Percentiles rank a stretch among this genome's conserved stretches.
Evolutionary conservation across 2,888 invertebrate genomes (phyloP).

Genomic region (Acronicta psi): DNA sequence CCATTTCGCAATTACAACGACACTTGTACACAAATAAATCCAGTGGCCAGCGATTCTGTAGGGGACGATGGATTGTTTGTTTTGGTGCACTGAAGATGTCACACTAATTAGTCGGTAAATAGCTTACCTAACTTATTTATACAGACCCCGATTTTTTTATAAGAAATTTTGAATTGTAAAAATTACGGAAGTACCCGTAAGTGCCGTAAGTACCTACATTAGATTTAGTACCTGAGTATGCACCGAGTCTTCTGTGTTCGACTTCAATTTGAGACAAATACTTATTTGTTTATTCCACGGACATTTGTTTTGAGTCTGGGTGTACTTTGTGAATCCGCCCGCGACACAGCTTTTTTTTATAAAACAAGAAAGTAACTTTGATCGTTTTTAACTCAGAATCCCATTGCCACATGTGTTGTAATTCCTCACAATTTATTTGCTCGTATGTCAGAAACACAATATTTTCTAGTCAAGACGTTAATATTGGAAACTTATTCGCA

Average conservation of each 20-base stretch:
- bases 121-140: background rate
- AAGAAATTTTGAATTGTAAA: too few relatives aligned
- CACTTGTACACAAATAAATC: conserved; percentile 67
- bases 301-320: too few relatives aligned
- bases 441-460: conserved; percentile 21
- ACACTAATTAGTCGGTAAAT: conserved; percentile 25
- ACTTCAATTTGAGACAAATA: too few relatives aligned
- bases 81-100: conserved; percentile 28
- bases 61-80: conserved; percentile 27
- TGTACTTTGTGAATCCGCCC: too few relatives aligned
- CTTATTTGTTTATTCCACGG: too few relatives aligned
- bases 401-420: background rate
- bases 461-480: conserved; percentile 37
- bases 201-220: too few relatives aligned
- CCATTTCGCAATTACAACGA: conserved; percentile 68
- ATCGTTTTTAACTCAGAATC: background rate
- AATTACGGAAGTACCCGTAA: too few relatives aligned
- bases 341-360: too few relatives aligned
- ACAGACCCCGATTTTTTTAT: background rate
- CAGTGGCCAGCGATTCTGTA: conserved; percentile 34
- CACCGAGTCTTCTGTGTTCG: too few relatives aligned
- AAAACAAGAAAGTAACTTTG: too few relatives aligned
- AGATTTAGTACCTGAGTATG: too few relatives aligned
- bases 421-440: conserved; percentile 5
- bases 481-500: conserved; percentile 70